Conservation (phyloP, 2,113 vertebrate species). For the Elaphurus davidianus region DNA sequence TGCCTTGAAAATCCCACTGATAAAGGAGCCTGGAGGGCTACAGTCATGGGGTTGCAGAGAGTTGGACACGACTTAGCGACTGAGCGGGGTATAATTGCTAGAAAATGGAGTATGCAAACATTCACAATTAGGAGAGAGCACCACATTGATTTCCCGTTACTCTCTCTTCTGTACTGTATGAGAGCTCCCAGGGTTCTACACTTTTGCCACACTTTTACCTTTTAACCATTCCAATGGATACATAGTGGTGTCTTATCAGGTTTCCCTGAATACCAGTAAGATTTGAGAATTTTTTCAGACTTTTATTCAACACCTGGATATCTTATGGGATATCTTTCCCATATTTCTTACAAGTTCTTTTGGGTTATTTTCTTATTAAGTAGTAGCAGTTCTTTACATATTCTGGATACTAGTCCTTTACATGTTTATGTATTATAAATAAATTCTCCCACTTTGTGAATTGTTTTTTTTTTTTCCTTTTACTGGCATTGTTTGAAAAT, state of each 20-base stretch:
- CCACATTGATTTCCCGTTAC: neutral
- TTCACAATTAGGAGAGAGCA: neutral
- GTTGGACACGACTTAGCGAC: rapidly evolving
- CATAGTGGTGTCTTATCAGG: neutral
- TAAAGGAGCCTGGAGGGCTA: neutral
- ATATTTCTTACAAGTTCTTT: neutral
- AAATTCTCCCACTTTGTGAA: neutral
- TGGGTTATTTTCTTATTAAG: neutral
- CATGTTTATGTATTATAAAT: neutral
- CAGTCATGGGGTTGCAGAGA: neutral
- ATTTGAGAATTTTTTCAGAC: neutral
- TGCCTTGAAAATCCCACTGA: neutral
- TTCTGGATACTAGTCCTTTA: neutral
- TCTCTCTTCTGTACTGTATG: neutral
- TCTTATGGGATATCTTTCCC: neutral
- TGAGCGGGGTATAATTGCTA: neutral
- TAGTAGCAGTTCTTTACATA: neutral
- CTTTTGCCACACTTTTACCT: neutral
- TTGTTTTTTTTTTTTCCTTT: neutral
- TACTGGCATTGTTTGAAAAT: neutral
- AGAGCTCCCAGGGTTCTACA: rapidly evolving
- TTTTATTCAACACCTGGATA: neutral
- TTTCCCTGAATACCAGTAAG: neutral
- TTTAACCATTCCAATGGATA: neutral
- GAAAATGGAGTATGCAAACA: neutral